phyloP scores from a whole-genome alignment of 2,113 vertebrate genomes.

The Lasiurus cinereus region DNA sequence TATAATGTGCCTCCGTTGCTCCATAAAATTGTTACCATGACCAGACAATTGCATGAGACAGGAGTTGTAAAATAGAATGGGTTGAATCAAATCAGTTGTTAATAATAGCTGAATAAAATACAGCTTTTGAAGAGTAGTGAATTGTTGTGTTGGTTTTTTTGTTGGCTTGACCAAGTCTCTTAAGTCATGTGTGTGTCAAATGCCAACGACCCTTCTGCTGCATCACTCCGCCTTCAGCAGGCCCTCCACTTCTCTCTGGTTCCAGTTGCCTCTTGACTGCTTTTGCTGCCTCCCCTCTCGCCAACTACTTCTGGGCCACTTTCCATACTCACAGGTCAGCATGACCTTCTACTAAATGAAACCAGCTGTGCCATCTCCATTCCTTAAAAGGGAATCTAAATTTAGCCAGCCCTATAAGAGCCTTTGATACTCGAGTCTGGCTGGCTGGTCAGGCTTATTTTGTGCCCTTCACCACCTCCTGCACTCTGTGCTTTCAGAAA shows the following conservation, averaged over 20 bases:
- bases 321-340: not conserved
- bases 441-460: not conserved
- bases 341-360: not conserved
- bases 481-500: constrained; percentile 12
- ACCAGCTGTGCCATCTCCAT: not conserved
- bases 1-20: constrained; percentile 83
- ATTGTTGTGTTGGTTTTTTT: constrained; percentile 26
- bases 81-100: constrained; percentile 80
- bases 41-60: constrained; percentile 81
- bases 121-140: not conserved
- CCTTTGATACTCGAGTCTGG: not conserved
- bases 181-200: not conserved
- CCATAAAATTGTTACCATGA: constrained; percentile 85
- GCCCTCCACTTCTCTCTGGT: not conserved
- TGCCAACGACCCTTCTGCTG: not conserved
- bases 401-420: not conserved
- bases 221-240: not conserved
- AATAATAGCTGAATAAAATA: constrained; percentile 78
- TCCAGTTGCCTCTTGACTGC: not conserved
- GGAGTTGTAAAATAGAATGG: constrained; percentile 81
- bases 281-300: not conserved
- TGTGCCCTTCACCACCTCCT: not conserved
- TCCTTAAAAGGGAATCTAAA: not conserved
- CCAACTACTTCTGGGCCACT: not conserved
- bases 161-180: constrained; percentile 40